Evolutionary conservation across 64 coral and sea anemone species (phyloP), one percentile per base, ranked within the genome.

Genomic region (Anthopleura sola): DNA sequence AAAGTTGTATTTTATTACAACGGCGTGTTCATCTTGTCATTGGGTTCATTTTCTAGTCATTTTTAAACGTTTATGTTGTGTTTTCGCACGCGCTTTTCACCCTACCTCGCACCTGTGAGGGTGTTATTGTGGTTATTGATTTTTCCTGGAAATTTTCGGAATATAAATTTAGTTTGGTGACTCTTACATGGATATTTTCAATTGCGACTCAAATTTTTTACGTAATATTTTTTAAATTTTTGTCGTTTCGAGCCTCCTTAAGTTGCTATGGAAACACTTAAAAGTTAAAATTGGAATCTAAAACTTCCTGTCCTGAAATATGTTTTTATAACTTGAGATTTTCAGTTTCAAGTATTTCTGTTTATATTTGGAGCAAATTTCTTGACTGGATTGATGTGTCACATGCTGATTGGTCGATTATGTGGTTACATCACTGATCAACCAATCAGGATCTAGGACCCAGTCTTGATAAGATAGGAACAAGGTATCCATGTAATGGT

Each of bases 1-100:
- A 79, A 79, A 79, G 76, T 79, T 48, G 76, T 79, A 79, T 79
- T 79, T 79, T 79, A 79, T 38, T 79, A 79, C 76, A 79, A 79
- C 37, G 39, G 8, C 44, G 76, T 79, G 37, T 79, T 79, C 8
- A 44, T 48, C 37, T 79, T 79, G 37, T 79, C 18, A 48, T 78
- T 39, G 62, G 26, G 14, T 71, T 71, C 28, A 15, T 71, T 12
- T 31, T 33, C 9, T 69, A 32, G 66, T 69, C 66, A 69, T 69
- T 69, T 69, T 69, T 14, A 33, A 32, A 6, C 58, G 0, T 23
- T 69, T 26, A 33, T n/a, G 29, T 14, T 14, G 29, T 32, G n/a
- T 69, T 69, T 0, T 71, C 31, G 66, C 31, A 16, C 66, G 66
- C 66, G 38, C 76, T 14, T 47, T 40, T 79, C 76, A 79, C 76